A percentile compares a stretch with the other conserved stretches of the same genome.
These are phyloP conservation scores for Podarcis siculus DNA, from an alignment of 2,797 vertebrate species.

Conservation along the genomic window DNA sequence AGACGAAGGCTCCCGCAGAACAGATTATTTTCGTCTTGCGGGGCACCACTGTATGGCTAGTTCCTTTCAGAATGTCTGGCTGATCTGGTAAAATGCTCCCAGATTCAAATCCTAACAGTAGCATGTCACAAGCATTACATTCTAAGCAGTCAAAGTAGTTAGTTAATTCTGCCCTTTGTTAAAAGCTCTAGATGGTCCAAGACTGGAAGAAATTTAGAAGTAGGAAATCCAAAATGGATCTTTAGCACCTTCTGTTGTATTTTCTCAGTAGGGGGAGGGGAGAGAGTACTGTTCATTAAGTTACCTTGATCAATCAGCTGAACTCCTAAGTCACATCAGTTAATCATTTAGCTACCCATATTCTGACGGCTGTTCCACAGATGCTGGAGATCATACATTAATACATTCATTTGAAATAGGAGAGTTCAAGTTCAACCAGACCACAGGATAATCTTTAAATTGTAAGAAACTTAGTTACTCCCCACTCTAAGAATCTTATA, in stretches of 20 bases:
- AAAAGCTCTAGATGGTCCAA: background rate
- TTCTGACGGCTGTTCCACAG: background rate
- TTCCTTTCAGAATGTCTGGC: background rate
- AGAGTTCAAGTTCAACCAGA: background rate
- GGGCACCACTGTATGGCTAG: too few relatives aligned
- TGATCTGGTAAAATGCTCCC: background rate
- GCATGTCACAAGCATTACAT: background rate
- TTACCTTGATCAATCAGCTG: background rate
- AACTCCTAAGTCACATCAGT: background rate
- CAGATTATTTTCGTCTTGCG: too few relatives aligned
- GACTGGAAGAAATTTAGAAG: background rate
- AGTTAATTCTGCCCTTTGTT: background rate
- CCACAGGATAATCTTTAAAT: rapidly evolving
- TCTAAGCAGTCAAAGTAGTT: background rate
- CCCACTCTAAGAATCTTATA: background rate
- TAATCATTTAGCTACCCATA: background rate
- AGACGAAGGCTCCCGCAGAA: too few relatives aligned
- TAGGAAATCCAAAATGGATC: background rate
- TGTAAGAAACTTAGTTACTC: background rate
- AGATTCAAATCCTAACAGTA: background rate
- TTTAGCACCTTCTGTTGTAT: background rate
- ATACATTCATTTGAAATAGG: background rate
- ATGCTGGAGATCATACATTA: background rate
- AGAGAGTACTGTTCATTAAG: background rate
- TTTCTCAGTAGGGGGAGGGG: background rate